Evolutionary conservation across 2,888 invertebrate genomes (phyloP).

Genomic region (Heliconius erato): DNA sequence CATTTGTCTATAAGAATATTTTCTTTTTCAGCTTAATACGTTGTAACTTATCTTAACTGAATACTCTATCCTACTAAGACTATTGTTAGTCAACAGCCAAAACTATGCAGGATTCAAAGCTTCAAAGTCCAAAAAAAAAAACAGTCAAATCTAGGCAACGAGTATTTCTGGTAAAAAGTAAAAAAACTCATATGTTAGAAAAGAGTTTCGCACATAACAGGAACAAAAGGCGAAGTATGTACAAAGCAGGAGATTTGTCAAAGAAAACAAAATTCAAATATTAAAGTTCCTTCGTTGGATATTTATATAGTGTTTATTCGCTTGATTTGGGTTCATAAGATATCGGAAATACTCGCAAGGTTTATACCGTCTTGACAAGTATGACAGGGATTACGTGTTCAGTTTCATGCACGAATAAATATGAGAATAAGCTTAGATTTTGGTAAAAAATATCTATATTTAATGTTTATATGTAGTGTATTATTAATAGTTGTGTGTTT

Average conservation of each 20-base stretch:
- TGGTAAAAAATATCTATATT: not conserved
- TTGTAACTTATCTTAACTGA: not conserved
- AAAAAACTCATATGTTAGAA: slow-evolving; percentile 26
- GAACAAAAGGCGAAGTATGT: slow-evolving; percentile 31
- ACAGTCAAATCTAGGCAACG: slow-evolving; percentile 8
- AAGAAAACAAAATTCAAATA: slow-evolving; percentile 27
- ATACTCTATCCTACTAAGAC: not conserved
- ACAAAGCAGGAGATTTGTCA: slow-evolving; percentile 21
- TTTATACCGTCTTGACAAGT: slow-evolving; percentile 47
- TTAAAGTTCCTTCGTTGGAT: slow-evolving; percentile 32
- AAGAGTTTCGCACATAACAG: slow-evolving; percentile 52
- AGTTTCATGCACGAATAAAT: slow-evolving; percentile 48
- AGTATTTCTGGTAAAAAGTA: not conserved
- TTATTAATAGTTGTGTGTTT: not conserved
- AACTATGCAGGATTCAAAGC: not conserved
- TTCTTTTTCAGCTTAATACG: not conserved
- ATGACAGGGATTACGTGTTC: slow-evolving; percentile 47
- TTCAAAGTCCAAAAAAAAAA: not conserved
- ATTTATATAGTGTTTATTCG: slow-evolving; percentile 49
- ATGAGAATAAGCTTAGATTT: slow-evolving; percentile 23
- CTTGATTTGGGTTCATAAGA: slow-evolving; percentile 50
- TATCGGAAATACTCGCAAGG: slow-evolving; percentile 44
- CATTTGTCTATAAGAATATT: too few species aligned
- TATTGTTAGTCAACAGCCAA: not conserved
- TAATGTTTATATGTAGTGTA: not conserved